Percentiles rank a stretch among this genome's conserved stretches.
phyloP scores from a whole-genome alignment of 35 echinoderm and acorn worm species.

The Apostichopus japonicus region DNA sequence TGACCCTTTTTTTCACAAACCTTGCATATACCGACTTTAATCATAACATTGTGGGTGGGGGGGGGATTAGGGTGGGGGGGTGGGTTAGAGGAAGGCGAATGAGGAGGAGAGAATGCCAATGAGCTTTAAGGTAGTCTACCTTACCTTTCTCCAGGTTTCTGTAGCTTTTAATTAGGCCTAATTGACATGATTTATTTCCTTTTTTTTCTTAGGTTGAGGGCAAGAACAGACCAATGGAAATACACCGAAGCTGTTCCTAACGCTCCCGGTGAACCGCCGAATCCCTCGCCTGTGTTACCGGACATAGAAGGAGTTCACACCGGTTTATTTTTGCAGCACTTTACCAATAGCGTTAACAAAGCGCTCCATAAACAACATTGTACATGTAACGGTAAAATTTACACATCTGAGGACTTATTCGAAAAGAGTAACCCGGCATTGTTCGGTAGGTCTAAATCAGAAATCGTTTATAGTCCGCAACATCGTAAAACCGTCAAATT shows the following conservation, averaged over 20 bases:
- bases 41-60: too few relatives aligned
- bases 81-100: too few relatives aligned
- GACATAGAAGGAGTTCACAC: constrained; percentile 66
- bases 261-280: constrained; percentile 36
- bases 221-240: not conserved
- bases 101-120: too few relatives aligned
- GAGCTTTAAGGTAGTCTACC: too few relatives aligned
- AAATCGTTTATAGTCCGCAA: not conserved
- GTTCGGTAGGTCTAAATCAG: constrained; percentile 42
- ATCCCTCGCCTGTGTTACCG: constrained; percentile 8
- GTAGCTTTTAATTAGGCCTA: too few relatives aligned
- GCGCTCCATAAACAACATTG: constrained; percentile 87
- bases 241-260: constrained; percentile 4
- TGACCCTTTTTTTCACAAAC: too few relatives aligned
- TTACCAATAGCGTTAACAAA: constrained; percentile 90
- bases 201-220: not conserved
- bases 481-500: not conserved
- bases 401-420: constrained; percentile 75
- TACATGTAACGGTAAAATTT: constrained; percentile 72
- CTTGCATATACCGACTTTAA: too few relatives aligned
- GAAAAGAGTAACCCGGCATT: constrained; percentile 79
- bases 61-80: too few relatives aligned
- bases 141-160: too few relatives aligned
- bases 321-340: constrained; percentile 82
- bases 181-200: not conserved